phyloP scores from a whole-genome alignment of 2,113 vertebrate species.

The Pogona vitticeps region DNA sequence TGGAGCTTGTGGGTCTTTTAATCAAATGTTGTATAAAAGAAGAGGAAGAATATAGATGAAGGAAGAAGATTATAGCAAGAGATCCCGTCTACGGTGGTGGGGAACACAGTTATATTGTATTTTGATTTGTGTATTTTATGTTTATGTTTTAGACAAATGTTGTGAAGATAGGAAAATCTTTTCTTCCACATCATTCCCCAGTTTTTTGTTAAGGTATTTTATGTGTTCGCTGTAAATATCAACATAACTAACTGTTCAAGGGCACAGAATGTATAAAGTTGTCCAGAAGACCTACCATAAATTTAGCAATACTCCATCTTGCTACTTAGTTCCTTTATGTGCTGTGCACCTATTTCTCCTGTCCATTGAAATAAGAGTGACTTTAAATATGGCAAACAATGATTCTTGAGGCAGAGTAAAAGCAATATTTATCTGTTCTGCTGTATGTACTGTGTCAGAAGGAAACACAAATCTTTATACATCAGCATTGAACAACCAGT shows the following conservation, averaged over 20 bases:
- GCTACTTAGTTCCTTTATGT: no score
- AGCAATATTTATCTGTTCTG: neutral
- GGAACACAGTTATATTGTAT: no score
- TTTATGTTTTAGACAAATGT: no score
- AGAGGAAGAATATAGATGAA: no score
- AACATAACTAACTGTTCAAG: no score
- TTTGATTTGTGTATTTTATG: no score
- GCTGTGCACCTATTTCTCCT: no score
- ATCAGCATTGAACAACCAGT: neutral
- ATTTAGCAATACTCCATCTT: neutral
- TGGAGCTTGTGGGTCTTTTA: slow-evolving; percentile 1
- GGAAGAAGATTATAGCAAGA: no score
- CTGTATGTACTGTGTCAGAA: no score
- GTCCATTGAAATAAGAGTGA: neutral
- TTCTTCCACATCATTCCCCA: neutral
- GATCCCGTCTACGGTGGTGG: no score
- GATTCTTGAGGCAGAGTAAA: neutral
- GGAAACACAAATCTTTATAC: neutral
- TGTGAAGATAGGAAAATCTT: neutral
- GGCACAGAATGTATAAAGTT: neutral
- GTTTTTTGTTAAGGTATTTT: neutral
- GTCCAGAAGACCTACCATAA: no score
- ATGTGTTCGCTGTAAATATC: neutral
- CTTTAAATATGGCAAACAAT: neutral
- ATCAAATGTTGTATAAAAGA: slow-evolving; percentile 28